A percentile compares a stretch with the other conserved stretches of the same genome.
Evolutionary conservation across 2,888 invertebrate species (phyloP).

Genomic region (Archaeoteleia sp.): DNA sequence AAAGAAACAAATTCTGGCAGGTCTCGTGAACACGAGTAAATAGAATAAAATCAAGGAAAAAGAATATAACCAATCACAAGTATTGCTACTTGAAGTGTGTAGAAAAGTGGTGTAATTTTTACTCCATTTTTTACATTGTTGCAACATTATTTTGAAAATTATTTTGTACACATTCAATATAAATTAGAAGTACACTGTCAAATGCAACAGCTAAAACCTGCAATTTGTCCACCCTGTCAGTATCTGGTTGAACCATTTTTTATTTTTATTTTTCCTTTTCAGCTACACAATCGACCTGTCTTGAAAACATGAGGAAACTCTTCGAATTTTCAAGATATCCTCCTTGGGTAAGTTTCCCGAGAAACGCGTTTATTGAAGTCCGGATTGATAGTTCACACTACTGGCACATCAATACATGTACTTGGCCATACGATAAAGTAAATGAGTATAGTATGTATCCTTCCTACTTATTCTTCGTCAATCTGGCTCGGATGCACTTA

Average conservation of each 20-base stretch:
- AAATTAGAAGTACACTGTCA: neutral
- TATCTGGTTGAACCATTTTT: neutral
- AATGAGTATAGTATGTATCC: conserved; percentile 13
- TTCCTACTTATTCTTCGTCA: conserved; percentile 60
- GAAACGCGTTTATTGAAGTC: conserved; percentile 59
- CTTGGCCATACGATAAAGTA: neutral
- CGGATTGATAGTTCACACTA: conserved; percentile 61
- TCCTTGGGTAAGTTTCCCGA: conserved; percentile 16
- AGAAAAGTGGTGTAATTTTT: too few relatives aligned
- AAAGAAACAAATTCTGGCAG: too few relatives aligned
- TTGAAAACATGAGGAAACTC: conserved; percentile 4
- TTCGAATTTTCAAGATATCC: conserved; percentile 1
- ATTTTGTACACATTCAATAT: too few relatives aligned
- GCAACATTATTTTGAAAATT: too few relatives aligned
- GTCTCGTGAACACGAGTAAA: too few relatives aligned
- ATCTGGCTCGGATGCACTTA: conserved; percentile 66
- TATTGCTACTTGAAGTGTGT: too few relatives aligned
- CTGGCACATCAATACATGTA: conserved; percentile 7
- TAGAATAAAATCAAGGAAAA: too few relatives aligned
- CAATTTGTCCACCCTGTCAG: neutral
- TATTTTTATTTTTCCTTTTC: neutral
- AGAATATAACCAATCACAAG: too few relatives aligned
- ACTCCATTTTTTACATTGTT: too few relatives aligned
- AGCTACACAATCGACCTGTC: neutral
- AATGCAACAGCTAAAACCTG: neutral